These are phyloP conservation scores for Chamaea fasciata DNA, from an alignment of 2,113 vertebrate genomes.

Conservation along the genomic window DNA sequence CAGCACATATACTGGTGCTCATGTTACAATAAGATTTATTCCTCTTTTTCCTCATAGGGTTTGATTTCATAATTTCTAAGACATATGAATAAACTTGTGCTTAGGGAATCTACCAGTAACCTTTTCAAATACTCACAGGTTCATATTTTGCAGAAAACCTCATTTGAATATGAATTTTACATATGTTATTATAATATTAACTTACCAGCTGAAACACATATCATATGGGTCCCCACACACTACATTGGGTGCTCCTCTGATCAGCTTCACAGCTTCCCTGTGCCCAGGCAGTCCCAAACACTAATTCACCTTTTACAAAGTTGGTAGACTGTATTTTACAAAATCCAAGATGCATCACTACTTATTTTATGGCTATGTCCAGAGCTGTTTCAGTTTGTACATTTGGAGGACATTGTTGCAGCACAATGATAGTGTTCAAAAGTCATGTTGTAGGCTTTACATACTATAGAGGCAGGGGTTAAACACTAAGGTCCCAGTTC, in stretches of 20 bases:
- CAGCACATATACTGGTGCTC: not conserved
- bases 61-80: not conserved
- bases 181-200: not conserved
- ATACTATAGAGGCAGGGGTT: not conserved
- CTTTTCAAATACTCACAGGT: not conserved
- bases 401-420: not conserved
- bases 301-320: not conserved
- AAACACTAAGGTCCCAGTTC: not conserved
- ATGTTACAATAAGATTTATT: not conserved
- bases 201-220: not conserved
- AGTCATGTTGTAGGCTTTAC: not conserved
- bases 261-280: not conserved
- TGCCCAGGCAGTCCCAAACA: not conserved
- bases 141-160: not conserved
- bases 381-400: not conserved
- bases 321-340: not conserved
- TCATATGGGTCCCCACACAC: accelerated
- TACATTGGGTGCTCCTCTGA: not conserved
- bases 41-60: not conserved
- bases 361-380: not conserved
- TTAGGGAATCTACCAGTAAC: not conserved
- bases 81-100: not conserved
- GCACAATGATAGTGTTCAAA: not conserved
- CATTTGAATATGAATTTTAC: not conserved
- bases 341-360: not conserved